A percentile compares a stretch with the other conserved stretches of the same genome.
Conservation (phyloP, 1,140 invertebrate genomes). For the Melitaea cinxia region DNA sequence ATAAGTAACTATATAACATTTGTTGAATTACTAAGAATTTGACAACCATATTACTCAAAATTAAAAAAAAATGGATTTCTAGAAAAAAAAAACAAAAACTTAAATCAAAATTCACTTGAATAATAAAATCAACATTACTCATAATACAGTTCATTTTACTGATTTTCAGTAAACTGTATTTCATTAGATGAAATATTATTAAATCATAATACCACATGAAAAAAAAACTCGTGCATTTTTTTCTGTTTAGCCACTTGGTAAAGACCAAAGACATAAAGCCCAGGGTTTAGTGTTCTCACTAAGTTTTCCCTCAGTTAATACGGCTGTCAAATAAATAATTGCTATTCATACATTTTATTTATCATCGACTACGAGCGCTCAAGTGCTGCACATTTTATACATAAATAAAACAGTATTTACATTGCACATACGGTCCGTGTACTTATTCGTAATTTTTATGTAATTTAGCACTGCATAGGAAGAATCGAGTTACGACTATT, state of each 20-base stretch:
- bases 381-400: slow-evolving; percentile 44
- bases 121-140: too few relatives aligned
- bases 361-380: slow-evolving; percentile 32
- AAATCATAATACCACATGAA: too few relatives aligned
- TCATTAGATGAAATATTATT: too few relatives aligned
- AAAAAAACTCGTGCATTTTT: too few relatives aligned
- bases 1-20: not conserved
- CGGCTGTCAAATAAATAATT: slow-evolving; percentile 4
- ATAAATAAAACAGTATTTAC: slow-evolving; percentile 65
- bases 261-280: too few relatives aligned
- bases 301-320: not conserved
- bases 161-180: too few relatives aligned
- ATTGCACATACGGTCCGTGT: slow-evolving; percentile 59
- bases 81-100: not conserved
- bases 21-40: not conserved
- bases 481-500: slow-evolving; percentile 36
- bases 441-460: slow-evolving; percentile 33
- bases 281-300: too few relatives aligned
- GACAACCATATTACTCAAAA: not conserved
- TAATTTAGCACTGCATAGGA: slow-evolving; percentile 63
- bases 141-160: too few relatives aligned
- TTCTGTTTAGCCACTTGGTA: too few relatives aligned
- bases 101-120: not conserved
- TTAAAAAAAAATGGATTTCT: not conserved
- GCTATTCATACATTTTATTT: not conserved